These are phyloP conservation scores for Myrmecophaga tridactyla DNA, from an alignment of 2,113 vertebrate species.

Conservation along the genomic window DNA sequence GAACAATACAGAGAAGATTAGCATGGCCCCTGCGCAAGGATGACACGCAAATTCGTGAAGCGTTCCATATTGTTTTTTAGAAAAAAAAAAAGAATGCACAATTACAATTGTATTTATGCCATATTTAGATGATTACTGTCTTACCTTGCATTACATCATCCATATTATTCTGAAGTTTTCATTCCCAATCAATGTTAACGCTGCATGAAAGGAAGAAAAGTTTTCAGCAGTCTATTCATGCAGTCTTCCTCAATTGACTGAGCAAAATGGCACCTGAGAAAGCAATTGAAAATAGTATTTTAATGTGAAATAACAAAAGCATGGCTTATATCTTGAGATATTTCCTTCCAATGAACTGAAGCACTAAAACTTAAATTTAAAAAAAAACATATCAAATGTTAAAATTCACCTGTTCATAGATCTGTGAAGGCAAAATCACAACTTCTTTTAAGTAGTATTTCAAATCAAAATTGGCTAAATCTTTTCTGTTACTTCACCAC, in stretches of 20 bases:
- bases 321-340: not conserved
- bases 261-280: not conserved
- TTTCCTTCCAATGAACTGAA: not conserved
- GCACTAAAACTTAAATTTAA: not conserved
- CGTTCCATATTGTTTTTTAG: no score
- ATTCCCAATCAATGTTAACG: slow-evolving; percentile 23
- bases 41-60: no score
- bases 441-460: not conserved
- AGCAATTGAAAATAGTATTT: not conserved
- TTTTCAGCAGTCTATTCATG: not conserved
- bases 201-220: not conserved
- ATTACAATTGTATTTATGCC: slow-evolving; percentile 45
- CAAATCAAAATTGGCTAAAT: not conserved
- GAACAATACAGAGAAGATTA: no score
- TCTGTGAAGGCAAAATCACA: not conserved
- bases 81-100: slow-evolving; percentile 12
- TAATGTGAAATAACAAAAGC: not conserved
- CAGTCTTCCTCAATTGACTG: not conserved
- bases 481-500: not conserved
- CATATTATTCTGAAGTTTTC: not conserved
- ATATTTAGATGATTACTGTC: slow-evolving; percentile 4
- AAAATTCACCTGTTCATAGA: not conserved
- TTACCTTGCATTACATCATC: not conserved
- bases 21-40: no score
- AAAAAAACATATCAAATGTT: not conserved